Evolutionary conservation across 30 jellyfish, hydroid and myxozoan genomes (phyloP), one percentile per base, ranked within the genome.

Genomic region (Aurelia sp.): DNA sequence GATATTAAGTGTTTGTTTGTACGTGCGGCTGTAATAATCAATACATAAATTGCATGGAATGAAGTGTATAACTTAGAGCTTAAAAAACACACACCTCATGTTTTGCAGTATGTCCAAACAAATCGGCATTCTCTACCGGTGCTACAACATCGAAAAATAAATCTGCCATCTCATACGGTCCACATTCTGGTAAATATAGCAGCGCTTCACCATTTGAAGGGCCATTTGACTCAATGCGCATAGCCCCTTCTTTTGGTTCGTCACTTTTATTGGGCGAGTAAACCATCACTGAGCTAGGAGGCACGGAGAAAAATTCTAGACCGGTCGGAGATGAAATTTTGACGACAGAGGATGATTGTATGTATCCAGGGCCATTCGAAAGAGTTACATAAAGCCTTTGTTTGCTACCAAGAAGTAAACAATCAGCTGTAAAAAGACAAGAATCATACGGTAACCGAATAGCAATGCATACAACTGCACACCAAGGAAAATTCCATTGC

Each of bases 351-450:
- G 87, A 79, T 41, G 77, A 92, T 6, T 67, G 86, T 57, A 92
- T 86, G 44, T 16, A 75, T 9, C 98, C 98, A 57, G 98, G 97
- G 18, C 98, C 98, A 71, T 92, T 92, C 13, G 90, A 84, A 37
- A 92, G 83, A 6, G 96, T 92, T 12, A 92, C 95, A 86, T 92
- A 90, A 30, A 92, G 58, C 58, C 98, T 76, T 53, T 92, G 96
- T 64, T 86, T 86, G 76, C 76, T 92, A 16, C 96, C 98, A 62
- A 94, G 91, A 58, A 92, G 71, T 53, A 82, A 71, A 60, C 91
- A 92, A 30, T 86, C 96, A 23, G 86, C 95, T 85, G 51, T 4
- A 21, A 53, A 19, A 60, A 11, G n/a, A 62, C 20, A 6, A 19
- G 48, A 18, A 30, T 4, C 65, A 10, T 58, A 10, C 27, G 51